Conservation (phyloP, 2,113 vertebrate genomes). For the Ondatra zibethicus region DNA sequence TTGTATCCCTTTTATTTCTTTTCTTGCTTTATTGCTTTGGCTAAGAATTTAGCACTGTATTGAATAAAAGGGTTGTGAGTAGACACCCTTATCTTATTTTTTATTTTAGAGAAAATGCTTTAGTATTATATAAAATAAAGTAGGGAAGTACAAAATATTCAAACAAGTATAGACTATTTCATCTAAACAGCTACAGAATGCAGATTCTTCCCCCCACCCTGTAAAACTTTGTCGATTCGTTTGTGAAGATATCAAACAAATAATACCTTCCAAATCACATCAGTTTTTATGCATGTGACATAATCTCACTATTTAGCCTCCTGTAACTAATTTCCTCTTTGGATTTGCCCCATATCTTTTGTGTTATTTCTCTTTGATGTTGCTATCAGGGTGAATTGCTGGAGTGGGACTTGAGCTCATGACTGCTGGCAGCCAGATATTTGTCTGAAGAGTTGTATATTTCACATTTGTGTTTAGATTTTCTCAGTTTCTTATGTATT, state of each 20-base stretch:
- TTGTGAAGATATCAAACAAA: background rate
- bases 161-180: background rate
- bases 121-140: background rate
- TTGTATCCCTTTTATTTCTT: background rate
- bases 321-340: background rate
- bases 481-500: background rate
- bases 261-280: background rate
- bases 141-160: background rate
- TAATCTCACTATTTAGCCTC: background rate
- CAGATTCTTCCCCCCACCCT: background rate
- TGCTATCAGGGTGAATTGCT: background rate
- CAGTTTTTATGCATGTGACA: background rate
- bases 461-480: background rate
- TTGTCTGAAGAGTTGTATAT: background rate
- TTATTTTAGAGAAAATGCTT: background rate
- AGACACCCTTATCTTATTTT: background rate
- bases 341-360: background rate
- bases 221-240: background rate
- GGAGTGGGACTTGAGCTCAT: background rate
- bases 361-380: background rate
- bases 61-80: background rate
- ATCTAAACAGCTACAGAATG: background rate
- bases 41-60: background rate
- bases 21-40: background rate
- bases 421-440: background rate